phyloP scores from a whole-genome alignment of 2,113 vertebrate species.

The Lonchura striata region DNA sequence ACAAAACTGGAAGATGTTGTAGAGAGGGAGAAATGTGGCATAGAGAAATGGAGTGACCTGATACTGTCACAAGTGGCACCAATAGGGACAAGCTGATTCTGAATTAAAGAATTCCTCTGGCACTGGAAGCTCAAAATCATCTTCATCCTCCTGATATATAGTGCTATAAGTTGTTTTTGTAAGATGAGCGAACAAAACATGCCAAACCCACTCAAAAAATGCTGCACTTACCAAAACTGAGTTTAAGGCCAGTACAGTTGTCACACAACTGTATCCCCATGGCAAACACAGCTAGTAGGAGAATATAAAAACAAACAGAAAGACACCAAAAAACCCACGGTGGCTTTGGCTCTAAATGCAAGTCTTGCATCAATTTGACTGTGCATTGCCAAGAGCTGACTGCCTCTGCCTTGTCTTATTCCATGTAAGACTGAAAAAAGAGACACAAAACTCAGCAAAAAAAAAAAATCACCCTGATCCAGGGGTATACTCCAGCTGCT shows the following conservation, averaged over 20 bases:
- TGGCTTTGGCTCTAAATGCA: not conserved
- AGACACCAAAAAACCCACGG: fast-evolving
- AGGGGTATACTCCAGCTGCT: slow-evolving; percentile 17
- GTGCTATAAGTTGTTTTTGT: not conserved
- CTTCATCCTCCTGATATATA: not conserved
- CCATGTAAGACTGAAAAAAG: not conserved
- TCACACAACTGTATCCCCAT: not conserved
- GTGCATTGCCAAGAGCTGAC: not conserved
- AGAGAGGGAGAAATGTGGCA: not conserved
- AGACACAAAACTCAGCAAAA: not conserved
- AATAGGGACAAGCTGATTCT: not conserved
- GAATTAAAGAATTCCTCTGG: not conserved
- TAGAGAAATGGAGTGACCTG: not conserved
- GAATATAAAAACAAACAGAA: not conserved
- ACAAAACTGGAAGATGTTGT: not conserved
- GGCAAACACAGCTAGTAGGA: not conserved
- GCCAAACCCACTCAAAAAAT: not conserved
- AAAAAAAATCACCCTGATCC: not conserved
- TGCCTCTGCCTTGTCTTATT: not conserved
- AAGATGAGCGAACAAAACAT: not conserved
- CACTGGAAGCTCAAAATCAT: not conserved
- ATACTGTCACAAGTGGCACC: not conserved
- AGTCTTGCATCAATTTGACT: not conserved
- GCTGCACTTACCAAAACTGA: not conserved
- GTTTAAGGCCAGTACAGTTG: not conserved